Conservation (phyloP, 2,888 invertebrate species). For the Zygothrica quintamaculata region DNA sequence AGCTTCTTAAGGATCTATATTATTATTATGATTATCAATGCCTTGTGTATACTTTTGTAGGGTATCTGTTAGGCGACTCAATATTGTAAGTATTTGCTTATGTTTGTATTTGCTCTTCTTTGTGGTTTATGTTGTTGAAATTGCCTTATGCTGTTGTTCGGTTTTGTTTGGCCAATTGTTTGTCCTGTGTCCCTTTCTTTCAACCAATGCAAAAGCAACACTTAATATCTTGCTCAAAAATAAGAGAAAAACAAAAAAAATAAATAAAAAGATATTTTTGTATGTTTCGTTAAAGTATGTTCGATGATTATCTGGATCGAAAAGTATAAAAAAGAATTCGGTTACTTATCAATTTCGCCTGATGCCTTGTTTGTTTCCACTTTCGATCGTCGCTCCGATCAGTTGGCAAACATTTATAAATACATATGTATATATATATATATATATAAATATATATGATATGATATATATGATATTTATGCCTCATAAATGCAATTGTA, state of each 20-base stretch:
- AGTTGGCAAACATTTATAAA: constrained; percentile 18
- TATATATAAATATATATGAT: constrained; percentile 2
- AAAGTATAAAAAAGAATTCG: constrained; percentile 31
- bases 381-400: constrained; percentile 58
- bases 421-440: constrained; percentile 1
- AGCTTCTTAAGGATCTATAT: too few relatives aligned
- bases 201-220: constrained; percentile 15
- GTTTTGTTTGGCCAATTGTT: constrained; percentile 40
- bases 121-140: constrained; percentile 37
- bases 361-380: constrained; percentile 49
- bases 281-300: constrained; percentile 24
- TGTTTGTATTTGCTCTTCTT: constrained; percentile 35
- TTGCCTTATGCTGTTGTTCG: constrained; percentile 45
- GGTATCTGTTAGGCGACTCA: neutral
- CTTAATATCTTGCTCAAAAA: constrained; percentile 48
- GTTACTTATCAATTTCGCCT: constrained; percentile 46
- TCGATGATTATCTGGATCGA: constrained; percentile 32
- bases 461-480: constrained; percentile 1
- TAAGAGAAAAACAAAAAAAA: neutral
- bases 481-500: constrained; percentile 13
- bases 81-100: constrained; percentile 25
- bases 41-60: neutral
- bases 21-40: too few relatives aligned
- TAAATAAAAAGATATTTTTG: constrained; percentile 7
- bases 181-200: constrained; percentile 46